Base-by-base conservation (phyloP, 2,113 vertebrate species). In the Strix aluco region DNA sequence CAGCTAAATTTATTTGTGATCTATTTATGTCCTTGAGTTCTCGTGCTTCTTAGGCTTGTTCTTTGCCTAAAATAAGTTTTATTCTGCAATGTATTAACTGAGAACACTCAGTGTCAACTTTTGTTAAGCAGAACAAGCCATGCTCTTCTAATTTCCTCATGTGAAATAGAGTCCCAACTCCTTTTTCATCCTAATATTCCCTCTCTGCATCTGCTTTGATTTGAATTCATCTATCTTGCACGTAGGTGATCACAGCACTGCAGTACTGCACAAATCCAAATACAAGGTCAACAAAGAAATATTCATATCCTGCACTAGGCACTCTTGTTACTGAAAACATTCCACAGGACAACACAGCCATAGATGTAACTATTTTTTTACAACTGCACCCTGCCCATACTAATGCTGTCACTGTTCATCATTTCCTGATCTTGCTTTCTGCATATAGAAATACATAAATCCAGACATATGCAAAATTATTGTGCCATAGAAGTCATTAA, bases 41-140 rank as follows among this genome's bases (percentile, higher is more conserved):
- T 91, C 70, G n/a, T 78, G 42, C 46, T 13, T 86, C 88, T 90
- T 75, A 72, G 40, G 54, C 49, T 92, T 85, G 73, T 78, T 65
- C 83, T 74, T 91, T 71, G 70, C 59, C 52, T 75, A 81, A 94
- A 93, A 85, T 70, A 92, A 67, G 46, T 82, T 89, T 85, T 75
- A 59, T 81, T 87, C 74, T 58, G 59, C 73, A 67, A 23, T 8
- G 6, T 81, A 71, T 71, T 84, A 90, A 74, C 51, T 42, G 70
- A 85, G 73, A 95, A 84, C 40, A 92, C 13, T 73, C 52, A 82
- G 16, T 46, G 7, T 46, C 7, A 1, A 46, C 27, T 84, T 92
- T 4, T 89, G 73, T 89, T 79, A 71, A 85, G 38, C 70, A 51
- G 73, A 94, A 63, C 61, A 82, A 86, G 70, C n/a, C 52, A 71